These are phyloP conservation scores for Stramonita haemastoma DNA, from an alignment of 2,888 invertebrate species.

Conservation along the genomic window DNA sequence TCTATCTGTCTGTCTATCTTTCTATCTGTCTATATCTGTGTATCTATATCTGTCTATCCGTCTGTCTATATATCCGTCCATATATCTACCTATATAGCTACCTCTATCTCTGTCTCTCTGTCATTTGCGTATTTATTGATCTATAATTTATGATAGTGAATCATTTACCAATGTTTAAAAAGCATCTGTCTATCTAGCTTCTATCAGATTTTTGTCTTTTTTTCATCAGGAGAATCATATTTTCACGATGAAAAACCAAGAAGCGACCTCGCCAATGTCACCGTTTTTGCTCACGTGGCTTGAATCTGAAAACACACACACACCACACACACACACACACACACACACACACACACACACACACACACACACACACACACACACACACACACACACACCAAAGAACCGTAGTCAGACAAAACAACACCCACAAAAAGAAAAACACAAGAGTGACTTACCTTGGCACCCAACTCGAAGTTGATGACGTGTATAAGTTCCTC, in stretches of 20 bases:
- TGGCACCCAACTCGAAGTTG: constrained; percentile 21
- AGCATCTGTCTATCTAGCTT: neutral
- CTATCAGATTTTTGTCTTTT: no score
- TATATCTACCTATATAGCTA: neutral
- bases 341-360: constrained; percentile 20
- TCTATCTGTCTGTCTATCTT: neutral
- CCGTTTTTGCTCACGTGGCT: neutral
- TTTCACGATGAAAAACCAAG: neutral
- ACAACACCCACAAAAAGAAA: neutral
- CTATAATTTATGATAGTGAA: neutral
- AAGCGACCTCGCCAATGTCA: neutral
- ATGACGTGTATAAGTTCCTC: constrained; percentile 39
- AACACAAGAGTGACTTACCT: constrained; percentile 30
- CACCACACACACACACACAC: neutral
- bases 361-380: constrained; percentile 6
- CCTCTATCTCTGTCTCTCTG: no score
- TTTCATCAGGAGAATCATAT: no score
- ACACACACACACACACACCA: constrained; percentile 5
- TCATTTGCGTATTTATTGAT: neutral
- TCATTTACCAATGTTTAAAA: neutral
- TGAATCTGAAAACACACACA: neutral
- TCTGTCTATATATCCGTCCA: neutral
- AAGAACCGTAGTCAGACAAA: constrained; percentile 5
- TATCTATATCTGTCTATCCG: neutral
- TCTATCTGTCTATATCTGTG: neutral